Evolutionary conservation across 2,888 invertebrate genomes (phyloP), one percentile per base, ranked within the genome.

Genomic region (Eurytoma adleriae): DNA sequence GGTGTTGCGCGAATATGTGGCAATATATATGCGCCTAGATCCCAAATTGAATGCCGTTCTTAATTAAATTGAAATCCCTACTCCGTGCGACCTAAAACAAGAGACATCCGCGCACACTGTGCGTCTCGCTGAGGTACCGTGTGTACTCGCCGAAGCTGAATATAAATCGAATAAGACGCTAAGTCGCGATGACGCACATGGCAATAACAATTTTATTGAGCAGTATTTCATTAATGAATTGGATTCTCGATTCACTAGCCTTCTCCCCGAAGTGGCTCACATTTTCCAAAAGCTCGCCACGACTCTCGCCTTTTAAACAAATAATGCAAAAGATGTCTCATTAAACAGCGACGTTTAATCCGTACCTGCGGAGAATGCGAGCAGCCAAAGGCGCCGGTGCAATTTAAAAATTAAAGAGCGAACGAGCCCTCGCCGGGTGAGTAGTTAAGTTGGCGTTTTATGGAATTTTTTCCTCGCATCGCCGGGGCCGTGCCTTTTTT

Each of bases 51-150:
- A 78, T 72, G 67, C 77, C 78, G 73, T 80, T 81, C 81, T 84
- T 84, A 84, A 84, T 84, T 84, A 83, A 84, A 83, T 83, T 82
- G 74, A 78, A 81, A 78, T 81, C 70, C 69, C 77, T 71, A 62
- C 74, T 67, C 61, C 67, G 61, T 30, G 76, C 57, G 67, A 76
- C 57, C 71, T 54, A 40, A 67, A 79, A 66, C 66, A 66, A 59
- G 59, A 50, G 18, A 40, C 57, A 24, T 27, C 62, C 30, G 62
- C 62, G 62, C 48, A 50, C 75, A 24, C 20, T 48, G 5, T 24
- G 20, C 52, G 27, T 14, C 27, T 12, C 30, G 30, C 62, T 14
- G 4, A n/a, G 62, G n/a, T 2, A n/a, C 16, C 7, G n/a, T 40
- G 40, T 40, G 40, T 40, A n/a, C 40, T 40, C 40, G n/a, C n/a